Base-by-base conservation (phyloP, 1,140 invertebrate genomes). In the Trichonephila clavata region DNA sequence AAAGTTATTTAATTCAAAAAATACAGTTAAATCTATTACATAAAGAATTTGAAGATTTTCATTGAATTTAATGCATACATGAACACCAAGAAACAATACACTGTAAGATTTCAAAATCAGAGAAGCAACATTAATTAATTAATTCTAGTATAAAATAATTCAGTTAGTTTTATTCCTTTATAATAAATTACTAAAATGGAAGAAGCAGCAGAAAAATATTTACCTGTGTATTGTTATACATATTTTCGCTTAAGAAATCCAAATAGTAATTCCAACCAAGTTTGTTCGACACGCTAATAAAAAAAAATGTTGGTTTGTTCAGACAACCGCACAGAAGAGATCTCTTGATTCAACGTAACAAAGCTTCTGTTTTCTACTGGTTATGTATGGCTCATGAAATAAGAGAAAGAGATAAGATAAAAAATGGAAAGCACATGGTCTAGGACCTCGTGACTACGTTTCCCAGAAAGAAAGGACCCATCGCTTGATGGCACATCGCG, bases 371-470 rank as follows among this genome's bases (percentile, higher is more conserved):
- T 84, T 84, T 59, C 21, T 21, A 18, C 24, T 59, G 50, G 43
- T 84, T 84, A 60, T 60, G 50, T 84, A 59, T 60, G 50, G n/a
- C 83, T 84, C 50, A 16, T 84, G 83, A 84, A 84, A 59, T 84
- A 27, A 84, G 83, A 21, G 83, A n/a, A 50, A 50, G 50, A 77
- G 83, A 84, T 84, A 84, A 84, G 83, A 59, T 84, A 84, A 59
- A 84, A 84, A 84, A 84, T 2, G 5, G 83, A 84, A 84, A 84
- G 50, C 83, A 84, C 83, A 84, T 84, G 83, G 83, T 84, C n/a
- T 84, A 8, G n/a, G 14, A 84, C 83, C 83, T 84, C 83, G 83
- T 84, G 83, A 84, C 50, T 84, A 24, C 57, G 3, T 84, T 57
- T 59, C 83, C 18, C 18, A 27, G 50, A 60, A 84, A 39, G 32